Conservation (phyloP, 2,888 invertebrate genomes). For the Portevinia maculata region DNA sequence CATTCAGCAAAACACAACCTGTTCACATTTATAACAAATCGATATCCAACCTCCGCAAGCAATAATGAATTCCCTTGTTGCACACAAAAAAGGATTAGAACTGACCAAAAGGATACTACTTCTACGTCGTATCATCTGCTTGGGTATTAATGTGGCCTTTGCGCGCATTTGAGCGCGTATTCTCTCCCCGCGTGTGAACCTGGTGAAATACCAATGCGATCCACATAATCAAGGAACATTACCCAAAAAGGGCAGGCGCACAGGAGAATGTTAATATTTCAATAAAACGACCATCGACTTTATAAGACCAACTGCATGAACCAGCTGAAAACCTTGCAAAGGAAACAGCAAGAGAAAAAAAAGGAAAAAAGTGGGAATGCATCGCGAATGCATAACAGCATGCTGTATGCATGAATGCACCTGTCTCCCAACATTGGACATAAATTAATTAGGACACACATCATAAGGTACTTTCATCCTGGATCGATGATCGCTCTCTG, state of each 20-base stretch:
- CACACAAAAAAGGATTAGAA: slow-evolving; percentile 60
- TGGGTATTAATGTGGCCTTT: slow-evolving; percentile 54
- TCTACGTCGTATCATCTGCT: slow-evolving; percentile 52
- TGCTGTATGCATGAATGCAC: slow-evolving; percentile 64
- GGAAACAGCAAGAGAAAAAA: slow-evolving; percentile 1
- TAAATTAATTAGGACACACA: slow-evolving; percentile 75
- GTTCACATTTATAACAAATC: slow-evolving; percentile 62
- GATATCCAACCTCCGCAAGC: slow-evolving; percentile 50
- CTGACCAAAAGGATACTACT: slow-evolving; percentile 64
- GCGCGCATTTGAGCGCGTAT: slow-evolving; percentile 8
- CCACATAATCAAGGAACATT: slow-evolving; percentile 32
- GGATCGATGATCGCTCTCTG: slow-evolving; percentile 8
- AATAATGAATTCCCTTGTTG: slow-evolving; percentile 31
- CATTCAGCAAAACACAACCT: slow-evolving; percentile 46
- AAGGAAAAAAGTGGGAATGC: slow-evolving; percentile 48
- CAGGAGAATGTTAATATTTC: slow-evolving; percentile 71
- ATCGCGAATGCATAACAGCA: slow-evolving; percentile 69
- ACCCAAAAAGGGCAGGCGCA: slow-evolving; percentile 59
- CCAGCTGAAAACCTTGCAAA: slow-evolving; percentile 54
- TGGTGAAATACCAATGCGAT: slow-evolving; percentile 70
- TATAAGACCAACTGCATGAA: slow-evolving; percentile 49
- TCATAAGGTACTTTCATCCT: slow-evolving; percentile 68
- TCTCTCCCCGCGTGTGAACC: slow-evolving; percentile 67
- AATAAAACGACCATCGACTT: slow-evolving; percentile 55
- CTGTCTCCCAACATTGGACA: slow-evolving; percentile 70